Percentiles rank a stretch among this genome's conserved stretches.
These are phyloP conservation scores for Meloidogyne exigua DNA, from an alignment of 1,140 invertebrate species.

Conservation along the genomic window DNA sequence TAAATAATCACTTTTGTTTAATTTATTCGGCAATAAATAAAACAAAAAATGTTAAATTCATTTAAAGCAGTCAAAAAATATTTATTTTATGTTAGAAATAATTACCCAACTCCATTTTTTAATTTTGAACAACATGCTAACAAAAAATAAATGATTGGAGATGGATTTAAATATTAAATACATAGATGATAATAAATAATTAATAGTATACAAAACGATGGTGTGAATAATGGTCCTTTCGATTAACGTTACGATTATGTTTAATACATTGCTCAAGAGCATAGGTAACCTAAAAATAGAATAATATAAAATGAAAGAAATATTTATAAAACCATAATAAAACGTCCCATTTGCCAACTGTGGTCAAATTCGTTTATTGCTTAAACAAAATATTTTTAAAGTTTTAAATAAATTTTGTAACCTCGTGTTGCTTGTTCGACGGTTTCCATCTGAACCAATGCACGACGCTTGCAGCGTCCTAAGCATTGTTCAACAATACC, in stretches of 20 bases:
- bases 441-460: neutral
- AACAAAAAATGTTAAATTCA: too few relatives aligned
- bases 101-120: too few relatives aligned
- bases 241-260: neutral
- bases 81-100: too few relatives aligned
- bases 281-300: neutral
- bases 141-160: too few relatives aligned
- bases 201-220: neutral
- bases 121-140: too few relatives aligned
- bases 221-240: neutral
- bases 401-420: neutral
- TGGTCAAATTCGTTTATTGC: neutral
- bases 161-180: too few relatives aligned
- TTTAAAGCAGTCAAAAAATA: too few relatives aligned
- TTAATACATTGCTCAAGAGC: neutral
- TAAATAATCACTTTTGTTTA: too few relatives aligned
- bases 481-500: neutral
- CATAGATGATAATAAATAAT: neutral
- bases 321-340: neutral
- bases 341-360: neutral
- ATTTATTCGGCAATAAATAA: too few relatives aligned
- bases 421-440: neutral
- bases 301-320: neutral
- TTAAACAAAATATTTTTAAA: neutral
- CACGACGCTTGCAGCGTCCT: neutral